Conservation (phyloP, 1,140 invertebrate genomes). For the Arctopsyche grandis region DNA sequence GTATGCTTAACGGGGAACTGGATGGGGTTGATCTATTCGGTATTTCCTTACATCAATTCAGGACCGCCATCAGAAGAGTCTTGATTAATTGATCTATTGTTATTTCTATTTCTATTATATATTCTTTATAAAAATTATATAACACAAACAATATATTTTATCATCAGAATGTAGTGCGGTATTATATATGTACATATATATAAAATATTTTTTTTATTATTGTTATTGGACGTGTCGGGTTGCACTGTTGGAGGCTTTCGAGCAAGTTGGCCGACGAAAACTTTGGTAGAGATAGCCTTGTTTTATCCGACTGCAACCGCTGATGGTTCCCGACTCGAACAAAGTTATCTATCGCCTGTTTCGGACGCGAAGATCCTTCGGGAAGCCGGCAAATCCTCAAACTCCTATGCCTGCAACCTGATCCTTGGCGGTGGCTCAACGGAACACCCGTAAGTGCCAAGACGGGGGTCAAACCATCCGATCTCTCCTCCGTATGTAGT, state of each 20-base stretch:
- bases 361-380: conserved; percentile 19
- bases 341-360: conserved; percentile 20
- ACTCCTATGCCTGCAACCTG: not conserved
- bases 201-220: no score
- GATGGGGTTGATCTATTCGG: no score
- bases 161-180: no score
- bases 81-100: no score
- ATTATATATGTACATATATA: no score
- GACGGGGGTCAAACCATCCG: not conserved
- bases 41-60: no score
- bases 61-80: no score
- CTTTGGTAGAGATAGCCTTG: not conserved
- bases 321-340: not conserved
- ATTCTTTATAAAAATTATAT: no score
- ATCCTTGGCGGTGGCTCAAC: not conserved
- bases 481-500: not conserved
- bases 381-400: conserved; percentile 13
- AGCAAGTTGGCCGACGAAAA: not conserved
- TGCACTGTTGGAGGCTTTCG: not conserved
- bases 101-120: no score
- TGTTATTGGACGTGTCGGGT: no score
- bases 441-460: not conserved
- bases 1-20: no score
- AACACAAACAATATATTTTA: no score
- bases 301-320: not conserved